A percentile compares a stretch with the other conserved stretches of the same genome.
phyloP scores from a whole-genome alignment of 2,113 vertebrate genomes.

The Montifringilla adamsi region DNA sequence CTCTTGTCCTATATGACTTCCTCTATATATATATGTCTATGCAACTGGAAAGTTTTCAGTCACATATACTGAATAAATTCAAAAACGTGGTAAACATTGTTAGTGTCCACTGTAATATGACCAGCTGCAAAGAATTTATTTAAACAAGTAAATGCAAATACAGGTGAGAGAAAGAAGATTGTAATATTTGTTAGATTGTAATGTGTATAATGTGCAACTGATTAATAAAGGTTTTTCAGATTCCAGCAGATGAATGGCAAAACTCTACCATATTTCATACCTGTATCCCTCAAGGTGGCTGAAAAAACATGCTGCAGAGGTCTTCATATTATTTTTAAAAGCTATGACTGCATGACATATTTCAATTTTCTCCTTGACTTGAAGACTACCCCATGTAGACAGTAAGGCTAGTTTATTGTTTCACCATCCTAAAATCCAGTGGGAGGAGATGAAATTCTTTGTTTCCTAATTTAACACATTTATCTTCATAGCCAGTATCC shows the following conservation, averaged over 20 bases:
- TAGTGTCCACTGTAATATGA: not conserved
- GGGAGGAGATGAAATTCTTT: not conserved
- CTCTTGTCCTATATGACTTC: not conserved
- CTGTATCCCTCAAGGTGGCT: not conserved
- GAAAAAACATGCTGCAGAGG: not conserved
- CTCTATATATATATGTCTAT: too few species aligned
- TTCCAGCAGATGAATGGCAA: not conserved
- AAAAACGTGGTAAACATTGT: not conserved
- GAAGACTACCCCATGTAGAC: not conserved
- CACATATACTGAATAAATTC: not conserved
- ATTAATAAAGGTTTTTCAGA: not conserved
- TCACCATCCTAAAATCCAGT: not conserved
- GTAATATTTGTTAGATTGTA: not conserved
- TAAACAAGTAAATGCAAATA: not conserved
- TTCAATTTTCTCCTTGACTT: not conserved
- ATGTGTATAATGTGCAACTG: not conserved
- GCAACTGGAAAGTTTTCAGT: not conserved
- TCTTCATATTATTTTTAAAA: fast-evolving
- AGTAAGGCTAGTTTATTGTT: not conserved
- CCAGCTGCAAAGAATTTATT: not conserved
- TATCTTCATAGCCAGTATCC: not conserved
- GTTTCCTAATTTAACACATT: not conserved
- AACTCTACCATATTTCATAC: not conserved
- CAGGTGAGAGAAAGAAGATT: not conserved
- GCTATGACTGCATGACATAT: not conserved